Conservation (phyloP, 2,113 vertebrate genomes). For the Aspiorhynchus laticeps region DNA sequence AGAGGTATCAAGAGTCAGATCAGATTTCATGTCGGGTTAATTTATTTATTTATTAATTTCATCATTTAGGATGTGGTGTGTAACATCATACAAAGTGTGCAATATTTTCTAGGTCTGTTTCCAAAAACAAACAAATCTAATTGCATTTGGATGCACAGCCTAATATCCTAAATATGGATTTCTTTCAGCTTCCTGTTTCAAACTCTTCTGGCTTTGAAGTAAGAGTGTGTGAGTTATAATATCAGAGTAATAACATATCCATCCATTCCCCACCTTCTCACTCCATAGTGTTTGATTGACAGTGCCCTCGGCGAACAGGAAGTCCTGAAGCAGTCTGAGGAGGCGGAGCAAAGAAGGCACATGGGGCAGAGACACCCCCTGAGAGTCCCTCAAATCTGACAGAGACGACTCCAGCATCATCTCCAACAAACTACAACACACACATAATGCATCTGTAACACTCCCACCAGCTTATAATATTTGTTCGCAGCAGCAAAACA, state of each 20-base stretch:
- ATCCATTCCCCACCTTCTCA: slow-evolving; percentile 83
- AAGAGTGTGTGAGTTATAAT: neutral
- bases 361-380: slow-evolving; percentile 73
- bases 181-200: neutral
- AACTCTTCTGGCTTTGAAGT: neutral
- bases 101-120: neutral
- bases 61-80: too few species aligned
- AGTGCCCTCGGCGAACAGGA: slow-evolving; percentile 91
- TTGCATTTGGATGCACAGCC: neutral
- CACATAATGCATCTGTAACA: slow-evolving; percentile 2
- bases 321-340: slow-evolving; percentile 94
- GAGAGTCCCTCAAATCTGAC: slow-evolving; percentile 85
- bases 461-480: slow-evolving; percentile 2
- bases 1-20: too few species aligned
- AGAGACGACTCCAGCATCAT: slow-evolving; percentile 98
- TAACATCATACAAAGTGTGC: too few species aligned
- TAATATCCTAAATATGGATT: neutral
- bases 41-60: too few species aligned
- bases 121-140: neutral
- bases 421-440: slow-evolving; percentile 85
- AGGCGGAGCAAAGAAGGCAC: slow-evolving; percentile 86
- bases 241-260: neutral
- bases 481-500: slow-evolving; percentile 5
- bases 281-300: slow-evolving; percentile 92
- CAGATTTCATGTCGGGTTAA: too few species aligned